Evolutionary conservation across 2,888 invertebrate species (phyloP), one percentile per base, ranked within the genome.

Genomic region (Caenorhabditis drosophilae): DNA sequence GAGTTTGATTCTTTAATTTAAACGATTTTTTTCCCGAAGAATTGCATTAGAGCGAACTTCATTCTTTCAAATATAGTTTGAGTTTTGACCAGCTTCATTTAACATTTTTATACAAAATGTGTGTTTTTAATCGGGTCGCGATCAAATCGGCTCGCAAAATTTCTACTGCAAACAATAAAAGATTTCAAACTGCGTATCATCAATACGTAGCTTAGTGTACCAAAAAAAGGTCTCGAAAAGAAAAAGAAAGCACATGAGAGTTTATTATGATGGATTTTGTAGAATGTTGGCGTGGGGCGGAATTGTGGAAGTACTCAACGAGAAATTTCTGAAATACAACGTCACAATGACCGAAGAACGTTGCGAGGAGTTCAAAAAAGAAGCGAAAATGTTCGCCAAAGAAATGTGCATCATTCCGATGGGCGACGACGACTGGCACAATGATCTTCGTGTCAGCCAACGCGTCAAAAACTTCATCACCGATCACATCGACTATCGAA

Each of bases 231-330:
- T n/a, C n/a, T n/a, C n/a, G n/a, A n/a, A n/a, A n/a, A n/a, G n/a
- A n/a, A n/a, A n/a, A n/a, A n/a, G n/a, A n/a, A n/a, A n/a, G n/a
- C n/a, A n/a, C n/a, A n/a, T n/a, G n/a, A n/a, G n/a, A n/a, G n/a
- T n/a, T n/a, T n/a, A n/a, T n/a, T n/a, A n/a, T n/a, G n/a, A n/a
- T n/a, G n/a, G n/a, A n/a, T 4, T 40, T 54, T 20, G 25, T 18
- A 16, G 46, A 50, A 34, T 44, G n/a, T 31, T 54, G 2, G 16
- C 54, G 6, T 60, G 54, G 60, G 46, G 60, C 4, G 49, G 36
- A 25, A 41, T 54, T 1, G 54, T 60, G 1, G 60, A 60, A 23
- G 12, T 60, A 6, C 34, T 60, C 38, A 60, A 60, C 26, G 12
- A 16, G 4, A 54, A 50, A 6, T 60, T 50, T 41, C 22, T 44